Base-by-base conservation (phyloP, 2,888 invertebrate genomes). In the Agrochola circellaris region DNA sequence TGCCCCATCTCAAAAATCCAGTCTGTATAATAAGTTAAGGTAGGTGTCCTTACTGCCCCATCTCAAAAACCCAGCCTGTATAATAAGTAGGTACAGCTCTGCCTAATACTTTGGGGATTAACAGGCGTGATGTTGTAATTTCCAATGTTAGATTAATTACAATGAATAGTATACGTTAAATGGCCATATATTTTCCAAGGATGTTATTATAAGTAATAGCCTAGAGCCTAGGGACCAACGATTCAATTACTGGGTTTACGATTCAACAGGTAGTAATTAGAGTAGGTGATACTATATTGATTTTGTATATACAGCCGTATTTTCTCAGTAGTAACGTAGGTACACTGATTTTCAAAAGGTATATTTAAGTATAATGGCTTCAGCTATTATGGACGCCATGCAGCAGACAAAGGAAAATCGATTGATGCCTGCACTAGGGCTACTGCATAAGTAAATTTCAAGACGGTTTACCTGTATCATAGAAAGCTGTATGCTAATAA, bases 321-420 rank as follows among this genome's bases (percentile, higher is more conserved):
- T 69, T 48, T n/a, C 20, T 56, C 0, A 42, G 7, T 62, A 62
- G 5, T 61, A 61, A 1, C 23, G 9, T 60, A 17, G 26, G 26
- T 58, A 51, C 11, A 72, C 15, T 23, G 30, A 68, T 75, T 75
- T 56, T 62, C 68, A 30, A 54, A 68, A 62, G 45, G 51, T 64
- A 64, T 74, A 74, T 42, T 68, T 74, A 64, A 30, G 65, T 73
- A 73, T 73, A 75, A 79, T 79, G 38, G 48, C 67, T 79, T 62
- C 54, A 38, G 67, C 48, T 3, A 79, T 79, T 79, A 79, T 26
- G 67, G 56, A 34, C 62, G 79, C 17, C 67, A 51, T 64, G 42
- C 48, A 34, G 38, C 58, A 68, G 79, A 75, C 67, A 79, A 79
- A 79, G 38, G 51, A 68, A 79, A 74, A 79, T 79, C 79, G 65